Evolutionary conservation across 2,888 invertebrate genomes (phyloP), one percentile per base, ranked within the genome.

Genomic region (Yponomeuta sedellus): DNA sequence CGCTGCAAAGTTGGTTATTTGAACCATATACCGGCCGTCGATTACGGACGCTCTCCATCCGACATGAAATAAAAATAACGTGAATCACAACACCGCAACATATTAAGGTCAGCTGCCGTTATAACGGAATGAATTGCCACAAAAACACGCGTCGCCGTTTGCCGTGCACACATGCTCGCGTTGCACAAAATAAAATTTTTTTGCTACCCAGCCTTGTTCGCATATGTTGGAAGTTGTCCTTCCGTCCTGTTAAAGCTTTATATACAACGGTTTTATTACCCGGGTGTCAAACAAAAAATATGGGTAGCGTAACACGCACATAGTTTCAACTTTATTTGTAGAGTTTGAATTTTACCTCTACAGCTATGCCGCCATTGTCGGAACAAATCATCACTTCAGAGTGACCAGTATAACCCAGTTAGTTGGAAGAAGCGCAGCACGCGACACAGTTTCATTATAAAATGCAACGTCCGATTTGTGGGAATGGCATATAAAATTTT

Each of bases 401-500:
- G 20, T 19, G 57, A 4, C 57, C 2, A 57, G 57, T 20, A n/a
- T n/a, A 57, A n/a, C n/a, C n/a, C 12, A 10, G n/a, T 57, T 57
- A 12, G 19, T 57, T 20, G 20, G 10, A 57, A 57, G 20, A 57
- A 16, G 20, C 16, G 20, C 57, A 57, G 11, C 25, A 61, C 16
- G 70, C 75, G 75, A 76, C 75, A 76, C 75, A 72, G 75, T 79
- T 80, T 72, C 77, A 82, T 82, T 85, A 83, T 85, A 86, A 85
- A 78, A 78, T 77, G 77, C 76, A 77, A 76, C 73, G 79, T 82
- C 83, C 85, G 86, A 91, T 91, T 88, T 87, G 87, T 82, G 82
- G 85, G 80, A 85, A 88, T 84, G 78, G 84, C 78, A 77, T 82
- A 87, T 89, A 87, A 88, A 90, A 86, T 78, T 86, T 90, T 85